Conservation (phyloP, 2,888 invertebrate species). For the Adelognathus sp. region DNA sequence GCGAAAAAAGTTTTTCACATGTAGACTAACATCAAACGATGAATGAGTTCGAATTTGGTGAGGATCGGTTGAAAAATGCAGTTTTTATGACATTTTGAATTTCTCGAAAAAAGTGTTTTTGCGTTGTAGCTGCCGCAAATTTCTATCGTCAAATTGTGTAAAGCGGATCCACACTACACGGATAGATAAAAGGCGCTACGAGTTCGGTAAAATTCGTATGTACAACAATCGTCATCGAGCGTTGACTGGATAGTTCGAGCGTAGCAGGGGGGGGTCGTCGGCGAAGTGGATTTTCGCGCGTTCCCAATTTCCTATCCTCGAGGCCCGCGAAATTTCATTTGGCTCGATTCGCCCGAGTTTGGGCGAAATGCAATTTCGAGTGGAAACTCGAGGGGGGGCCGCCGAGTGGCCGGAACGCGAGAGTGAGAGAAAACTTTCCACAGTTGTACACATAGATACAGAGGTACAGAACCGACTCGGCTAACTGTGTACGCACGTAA, state of each 20-base stretch:
- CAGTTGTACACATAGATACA: not conserved
- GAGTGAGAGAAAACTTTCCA: constrained; percentile 8
- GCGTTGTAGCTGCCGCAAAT: too few species aligned
- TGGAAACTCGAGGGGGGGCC: not conserved
- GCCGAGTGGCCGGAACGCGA: not conserved
- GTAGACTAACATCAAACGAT: too few species aligned
- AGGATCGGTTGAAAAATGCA: too few species aligned
- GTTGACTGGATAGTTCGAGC: not conserved
- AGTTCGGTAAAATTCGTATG: constrained; percentile 31
- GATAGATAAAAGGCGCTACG: not conserved
- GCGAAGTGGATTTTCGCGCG: constrained; percentile 26
- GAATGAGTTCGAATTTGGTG: too few species aligned
- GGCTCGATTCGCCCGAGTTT: constrained; percentile 51
- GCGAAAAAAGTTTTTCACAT: too few species aligned
- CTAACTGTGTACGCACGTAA: constrained; percentile 30
- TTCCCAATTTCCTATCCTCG: constrained; percentile 17
- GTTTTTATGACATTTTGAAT: too few species aligned
- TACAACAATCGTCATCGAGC: constrained; percentile 29
- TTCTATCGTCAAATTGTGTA: too few species aligned
- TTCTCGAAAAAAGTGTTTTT: too few species aligned
- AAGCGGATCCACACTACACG: too few species aligned
- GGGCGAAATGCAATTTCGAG: constrained; percentile 47
- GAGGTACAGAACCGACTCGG: not conserved
- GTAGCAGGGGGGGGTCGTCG: not conserved
- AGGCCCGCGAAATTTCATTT: constrained; percentile 51